phyloP scores from a whole-genome alignment of 2,888 invertebrate genomes.

The Linnaemya vulpina region DNA sequence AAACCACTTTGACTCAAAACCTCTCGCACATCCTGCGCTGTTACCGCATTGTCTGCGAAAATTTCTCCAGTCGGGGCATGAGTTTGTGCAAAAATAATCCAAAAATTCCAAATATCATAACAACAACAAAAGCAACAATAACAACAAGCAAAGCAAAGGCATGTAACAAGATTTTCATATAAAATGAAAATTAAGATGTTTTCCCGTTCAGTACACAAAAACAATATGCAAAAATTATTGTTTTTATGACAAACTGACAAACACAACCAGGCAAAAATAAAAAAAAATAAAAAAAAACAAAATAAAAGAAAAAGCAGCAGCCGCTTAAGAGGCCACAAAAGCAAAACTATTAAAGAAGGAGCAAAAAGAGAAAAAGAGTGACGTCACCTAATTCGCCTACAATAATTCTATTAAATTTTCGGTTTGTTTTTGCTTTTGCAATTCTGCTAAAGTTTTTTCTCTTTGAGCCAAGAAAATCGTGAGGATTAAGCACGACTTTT shows the following conservation, averaged over 20 bases:
- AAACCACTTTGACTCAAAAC: background rate
- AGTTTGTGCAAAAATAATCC: conserved; percentile 30
- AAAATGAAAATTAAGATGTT: conserved; percentile 71
- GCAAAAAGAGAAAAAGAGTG: conserved; percentile 45
- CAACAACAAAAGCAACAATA: conserved; percentile 14
- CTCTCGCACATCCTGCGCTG: conserved; percentile 20
- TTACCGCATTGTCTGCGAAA: conserved; percentile 62
- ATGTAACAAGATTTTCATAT: conserved; percentile 36
- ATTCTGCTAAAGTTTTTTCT: conserved; percentile 27
- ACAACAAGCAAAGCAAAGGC: conserved; percentile 18
- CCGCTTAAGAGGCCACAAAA: conserved; percentile 18
- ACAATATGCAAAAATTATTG: conserved; percentile 72
- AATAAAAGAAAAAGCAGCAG: conserved; percentile 30
- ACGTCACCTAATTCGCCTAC: conserved; percentile 72
- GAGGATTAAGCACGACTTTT: conserved; percentile 68
- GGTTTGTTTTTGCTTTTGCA: conserved; percentile 37
- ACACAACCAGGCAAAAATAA: conserved; percentile 31
- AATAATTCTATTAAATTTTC: conserved; percentile 69
- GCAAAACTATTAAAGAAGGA: background rate
- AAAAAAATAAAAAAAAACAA: conserved; percentile 13
- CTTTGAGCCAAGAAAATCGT: conserved; percentile 63
- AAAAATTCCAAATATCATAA: conserved; percentile 49
- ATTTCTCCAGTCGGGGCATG: conserved; percentile 6
- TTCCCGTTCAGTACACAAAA: conserved; percentile 71
- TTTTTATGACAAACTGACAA: conserved; percentile 72